Base-by-base conservation (phyloP, 2,113 vertebrate genomes). In the Steatornis caripensis region DNA sequence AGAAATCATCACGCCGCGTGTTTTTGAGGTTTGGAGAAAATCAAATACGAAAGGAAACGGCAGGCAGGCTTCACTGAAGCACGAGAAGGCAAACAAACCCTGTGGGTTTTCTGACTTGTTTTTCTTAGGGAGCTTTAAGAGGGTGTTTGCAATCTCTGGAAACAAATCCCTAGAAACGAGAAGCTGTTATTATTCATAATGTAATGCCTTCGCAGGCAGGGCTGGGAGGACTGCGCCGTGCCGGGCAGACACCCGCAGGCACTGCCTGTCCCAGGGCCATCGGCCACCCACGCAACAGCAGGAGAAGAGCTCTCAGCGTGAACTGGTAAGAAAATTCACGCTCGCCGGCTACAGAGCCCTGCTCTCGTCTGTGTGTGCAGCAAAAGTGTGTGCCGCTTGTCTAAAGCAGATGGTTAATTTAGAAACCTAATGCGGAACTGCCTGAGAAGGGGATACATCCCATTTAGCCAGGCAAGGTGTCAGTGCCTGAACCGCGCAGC, bases 131-230 rank as follows among this genome's bases (percentile, higher is more conserved):
- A 85, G 55, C 87, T 87, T 71, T 23, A 79, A 79, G 77, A 70
- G 79, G 91, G 57, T 24, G 15, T 76, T 83, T 83, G 95, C 78
- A 24, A 29, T 34, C 2, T 0, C 85, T 93, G 91, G 87, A 79
- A 93, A 96, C 45, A 39, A 83, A 93, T 94, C 95, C 96, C 95
- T 96, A 90, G 95, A 96, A 96, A 91, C 72, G 71, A 91, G 78
- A 80, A 68, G 68, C 54, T 58, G 85, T 65, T 82, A 5, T 80
- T 94, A 39, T 37, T 87, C 58, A 10, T 18, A 22, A 39, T 0
- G 26, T 5, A 32, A 43, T 37, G 80, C 76, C 88, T 72, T 51
- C 5, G 10, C 61, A 32, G 51, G 55, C 66, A 37, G 78, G 21
- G n/a, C 54, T n/a, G 41, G 46, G 71, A 41, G 91, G 51, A 26